A percentile compares a stretch with the other conserved stretches of the same genome.
Evolutionary conservation across 2,113 vertebrate genomes (phyloP).

Genomic region (Gadus macrocephalus): DNA sequence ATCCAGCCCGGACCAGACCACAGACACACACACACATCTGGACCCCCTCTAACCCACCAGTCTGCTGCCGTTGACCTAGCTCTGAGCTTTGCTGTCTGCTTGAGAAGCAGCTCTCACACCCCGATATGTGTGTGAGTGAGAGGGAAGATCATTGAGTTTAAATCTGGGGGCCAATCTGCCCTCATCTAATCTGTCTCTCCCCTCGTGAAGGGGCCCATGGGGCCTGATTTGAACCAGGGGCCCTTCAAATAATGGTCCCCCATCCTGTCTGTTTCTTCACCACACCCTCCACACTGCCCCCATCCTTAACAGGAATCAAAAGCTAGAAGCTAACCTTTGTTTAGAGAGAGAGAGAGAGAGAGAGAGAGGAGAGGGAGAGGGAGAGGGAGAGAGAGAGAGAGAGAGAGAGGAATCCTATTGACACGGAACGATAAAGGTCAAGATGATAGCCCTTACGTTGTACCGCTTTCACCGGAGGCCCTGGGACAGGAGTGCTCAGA

Average conservation of each 20-base stretch:
- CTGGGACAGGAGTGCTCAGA: too few relatives aligned
- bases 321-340: too few relatives aligned
- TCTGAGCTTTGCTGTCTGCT: slow-evolving; percentile 20
- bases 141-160: slow-evolving; percentile 1
- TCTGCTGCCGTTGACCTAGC: slow-evolving; percentile 25
- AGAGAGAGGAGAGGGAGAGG: too few relatives aligned
- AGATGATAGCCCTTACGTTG: too few relatives aligned
- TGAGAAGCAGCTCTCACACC: slow-evolving; percentile 3
- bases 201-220: not conserved
- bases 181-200: not conserved
- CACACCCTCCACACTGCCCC: too few relatives aligned
- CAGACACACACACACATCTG: not conserved
- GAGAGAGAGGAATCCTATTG: too few relatives aligned
- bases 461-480: too few relatives aligned
- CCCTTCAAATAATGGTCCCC: not conserved
- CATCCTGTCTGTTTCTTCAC: too few relatives aligned
- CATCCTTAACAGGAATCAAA: too few relatives aligned
- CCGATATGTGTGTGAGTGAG: not conserved
- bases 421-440: too few relatives aligned
- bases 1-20: not conserved
- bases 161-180: not conserved
- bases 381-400: too few relatives aligned
- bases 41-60: not conserved
- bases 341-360: too few relatives aligned
- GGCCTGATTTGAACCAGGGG: not conserved